These are phyloP conservation scores for Diorhabda sublineata DNA, from an alignment of 1,140 invertebrate genomes.

Conservation along the genomic window DNA sequence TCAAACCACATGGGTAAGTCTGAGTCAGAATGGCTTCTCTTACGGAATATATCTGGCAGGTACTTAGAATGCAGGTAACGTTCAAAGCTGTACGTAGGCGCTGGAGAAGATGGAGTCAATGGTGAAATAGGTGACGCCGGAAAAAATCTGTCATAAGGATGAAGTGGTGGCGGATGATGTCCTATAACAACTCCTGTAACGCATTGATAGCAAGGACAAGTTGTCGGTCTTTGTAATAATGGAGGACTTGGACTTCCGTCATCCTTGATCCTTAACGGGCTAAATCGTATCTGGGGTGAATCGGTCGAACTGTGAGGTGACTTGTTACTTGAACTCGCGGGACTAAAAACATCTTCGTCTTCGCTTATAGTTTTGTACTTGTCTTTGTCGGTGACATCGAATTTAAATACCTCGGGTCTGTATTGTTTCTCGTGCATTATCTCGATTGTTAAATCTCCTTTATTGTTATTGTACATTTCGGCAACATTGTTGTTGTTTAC, in stretches of 20 bases:
- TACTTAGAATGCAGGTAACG: constrained; percentile 71
- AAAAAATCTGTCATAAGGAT: constrained; percentile 56
- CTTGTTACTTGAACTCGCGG: constrained; percentile 52
- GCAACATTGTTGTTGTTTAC: constrained; percentile 40
- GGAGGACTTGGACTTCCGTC: constrained; percentile 45
- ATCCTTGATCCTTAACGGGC: constrained; percentile 56
- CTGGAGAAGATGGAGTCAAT: constrained; percentile 54
- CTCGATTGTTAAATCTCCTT: constrained; percentile 44
- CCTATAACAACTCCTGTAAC: constrained; percentile 48
- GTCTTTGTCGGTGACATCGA: constrained; percentile 51
- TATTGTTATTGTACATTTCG: constrained; percentile 37
- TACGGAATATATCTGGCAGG: constrained; percentile 62
- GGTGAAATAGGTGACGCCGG: constrained; percentile 59
- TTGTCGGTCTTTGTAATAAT: constrained; percentile 44
- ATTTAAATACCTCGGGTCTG: constrained; percentile 51
- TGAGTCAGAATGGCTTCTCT: constrained; percentile 71
- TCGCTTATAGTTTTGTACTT: constrained; percentile 49
- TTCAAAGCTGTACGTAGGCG: constrained; percentile 59
- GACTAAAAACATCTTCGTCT: constrained; percentile 57
- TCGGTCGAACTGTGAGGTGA: constrained; percentile 54
- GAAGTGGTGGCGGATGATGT: constrained; percentile 47
- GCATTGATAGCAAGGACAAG: constrained; percentile 51
- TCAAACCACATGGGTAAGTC: constrained; percentile 58
- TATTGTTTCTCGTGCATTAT: constrained; percentile 38
- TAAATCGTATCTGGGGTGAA: constrained; percentile 57